Base-by-base conservation (phyloP, 2,113 vertebrate genomes). In the Probosciger aterrimus region DNA sequence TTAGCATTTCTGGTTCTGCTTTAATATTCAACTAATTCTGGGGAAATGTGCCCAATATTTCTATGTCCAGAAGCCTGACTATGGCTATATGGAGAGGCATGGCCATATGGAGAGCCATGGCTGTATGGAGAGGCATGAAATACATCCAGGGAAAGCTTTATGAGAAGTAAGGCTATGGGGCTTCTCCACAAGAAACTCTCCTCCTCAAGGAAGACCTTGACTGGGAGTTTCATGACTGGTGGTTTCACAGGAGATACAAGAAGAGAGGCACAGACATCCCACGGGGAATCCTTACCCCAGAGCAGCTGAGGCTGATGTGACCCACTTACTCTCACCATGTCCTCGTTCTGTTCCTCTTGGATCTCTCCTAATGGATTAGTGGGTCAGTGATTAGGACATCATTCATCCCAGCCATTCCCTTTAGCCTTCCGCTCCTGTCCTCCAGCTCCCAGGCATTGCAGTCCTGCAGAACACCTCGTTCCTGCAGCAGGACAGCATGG, bases 371-470 rank as follows among this genome's bases (percentile, higher is more conserved):
- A 46, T 2, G 14, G 88, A 63, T 92, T 78, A 93, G 52, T 11
- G 0, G 82, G 44, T 63, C 89, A 81, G 70, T 11, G 2, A 86
- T 96, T 85, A 94, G 86, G 69, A 11, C 90, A 57, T 9, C 76
- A 30, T 39, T 67, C 93, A 81, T 67, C 84, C 88, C 76, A 75
- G 53, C 35, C 53, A 9, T 15, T 7, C 37, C 57, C 82, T 57
- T 89, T 6, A 76, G 95, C 86, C 95, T 96, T 96, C 96, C 35
- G 79, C 79, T 90, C 82, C 81, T 9, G 1, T 43, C 69, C 49
- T 52, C 64, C 18, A 31, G 82, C 95, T 81, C 64, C 0, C 52
- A 33, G 73, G 17, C 7, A 3, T 70, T 74, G 87, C 67, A 23
- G 46, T 27, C 52, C 35, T 33, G 35, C 53, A 59, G 69, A 30